A percentile compares a stretch with the other conserved stretches of the same genome.
Evolutionary conservation across 1,140 invertebrate species (phyloP).

Genomic region (Polypedilum vanderplanki): DNA sequence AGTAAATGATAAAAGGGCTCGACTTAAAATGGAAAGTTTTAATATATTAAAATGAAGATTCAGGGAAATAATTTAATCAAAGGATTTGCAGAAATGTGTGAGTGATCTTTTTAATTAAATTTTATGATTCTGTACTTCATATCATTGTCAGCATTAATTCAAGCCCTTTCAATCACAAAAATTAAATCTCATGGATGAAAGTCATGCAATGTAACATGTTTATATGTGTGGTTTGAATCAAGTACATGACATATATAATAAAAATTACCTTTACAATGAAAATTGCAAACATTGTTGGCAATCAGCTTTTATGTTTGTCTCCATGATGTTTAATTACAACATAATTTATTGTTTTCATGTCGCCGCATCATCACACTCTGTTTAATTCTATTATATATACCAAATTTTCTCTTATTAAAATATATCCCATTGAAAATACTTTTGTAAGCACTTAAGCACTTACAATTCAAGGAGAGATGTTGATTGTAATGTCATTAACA

Average conservation of each 20-base stretch:
- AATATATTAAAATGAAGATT: too few relatives aligned
- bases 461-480: too few relatives aligned
- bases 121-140: background rate
- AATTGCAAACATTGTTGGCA: background rate
- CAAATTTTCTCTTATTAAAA: too few relatives aligned
- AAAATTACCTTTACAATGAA: background rate
- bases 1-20: too few relatives aligned
- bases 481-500: too few relatives aligned
- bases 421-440: too few relatives aligned
- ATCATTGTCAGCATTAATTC: background rate
- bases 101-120: conserved; percentile 3
- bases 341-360: conserved; percentile 13
- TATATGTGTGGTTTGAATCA: too few relatives aligned
- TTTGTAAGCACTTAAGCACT: too few relatives aligned
- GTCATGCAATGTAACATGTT: too few relatives aligned
- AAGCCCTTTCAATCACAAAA: background rate
- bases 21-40: too few relatives aligned
- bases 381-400: background rate
- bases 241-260: background rate
- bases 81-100: background rate
- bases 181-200: too few relatives aligned
- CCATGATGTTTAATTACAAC: background rate
- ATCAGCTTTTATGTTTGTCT: background rate
- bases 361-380: background rate
- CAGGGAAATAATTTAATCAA: too few relatives aligned